These are phyloP conservation scores for Acanthis flammea DNA, from an alignment of 2,797 vertebrate species.

Conservation along the genomic window DNA sequence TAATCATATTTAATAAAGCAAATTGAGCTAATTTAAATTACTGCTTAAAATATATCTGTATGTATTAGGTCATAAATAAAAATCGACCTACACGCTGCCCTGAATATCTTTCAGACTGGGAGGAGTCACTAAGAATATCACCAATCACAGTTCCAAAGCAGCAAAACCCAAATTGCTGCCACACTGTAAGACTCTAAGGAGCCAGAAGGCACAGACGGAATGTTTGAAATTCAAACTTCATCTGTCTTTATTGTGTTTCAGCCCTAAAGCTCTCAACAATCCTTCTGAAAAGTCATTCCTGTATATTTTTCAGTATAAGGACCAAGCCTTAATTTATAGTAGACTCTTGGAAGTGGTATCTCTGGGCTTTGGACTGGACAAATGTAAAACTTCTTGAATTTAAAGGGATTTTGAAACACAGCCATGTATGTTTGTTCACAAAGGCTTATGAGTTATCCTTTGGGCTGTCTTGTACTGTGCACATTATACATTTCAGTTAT, in stretches of 20 bases:
- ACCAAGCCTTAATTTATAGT: neutral
- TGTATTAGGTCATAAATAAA: conserved; percentile 40
- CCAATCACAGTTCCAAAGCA: neutral
- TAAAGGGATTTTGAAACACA: neutral
- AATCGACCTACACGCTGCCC: neutral
- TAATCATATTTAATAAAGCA: conserved; percentile 48
- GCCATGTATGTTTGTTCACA: neutral
- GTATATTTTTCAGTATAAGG: neutral
- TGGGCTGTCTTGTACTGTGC: neutral
- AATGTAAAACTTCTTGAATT: neutral
- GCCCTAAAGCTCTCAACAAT: neutral
- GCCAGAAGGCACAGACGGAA: neutral
- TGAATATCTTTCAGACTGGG: conserved; percentile 33
- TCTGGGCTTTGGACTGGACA: neutral
- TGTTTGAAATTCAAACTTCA: neutral
- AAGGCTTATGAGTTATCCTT: neutral
- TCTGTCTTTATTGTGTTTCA: neutral
- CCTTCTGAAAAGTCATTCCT: neutral
- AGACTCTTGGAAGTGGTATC: neutral
- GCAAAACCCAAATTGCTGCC: neutral
- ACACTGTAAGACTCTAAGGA: neutral
- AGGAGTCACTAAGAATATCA: conserved; percentile 1
- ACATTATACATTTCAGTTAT: neutral
- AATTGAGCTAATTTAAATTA: conserved; percentile 30
- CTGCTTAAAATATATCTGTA: conserved; percentile 22